These are phyloP conservation scores for Brenthis ino DNA, from an alignment of 2,888 invertebrate genomes.

Conservation along the genomic window DNA sequence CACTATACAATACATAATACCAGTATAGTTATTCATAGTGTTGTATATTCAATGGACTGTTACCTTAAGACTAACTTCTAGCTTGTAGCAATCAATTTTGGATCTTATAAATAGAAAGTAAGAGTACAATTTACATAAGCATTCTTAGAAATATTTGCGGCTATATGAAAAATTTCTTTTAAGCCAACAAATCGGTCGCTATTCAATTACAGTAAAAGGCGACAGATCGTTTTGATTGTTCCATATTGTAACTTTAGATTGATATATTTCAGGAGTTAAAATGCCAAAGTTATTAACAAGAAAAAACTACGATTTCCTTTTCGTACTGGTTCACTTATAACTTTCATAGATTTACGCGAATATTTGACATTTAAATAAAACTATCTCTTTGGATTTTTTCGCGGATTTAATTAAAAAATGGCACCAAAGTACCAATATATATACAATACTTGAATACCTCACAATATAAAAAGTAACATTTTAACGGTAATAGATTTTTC, in stretches of 20 bases:
- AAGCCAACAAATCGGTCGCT: conserved; percentile 61
- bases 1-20: neutral
- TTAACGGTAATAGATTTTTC: no score
- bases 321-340: no score
- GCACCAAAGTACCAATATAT: no score
- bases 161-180: conserved; percentile 59
- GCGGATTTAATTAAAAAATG: no score
- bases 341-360: no score
- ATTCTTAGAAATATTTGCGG: conserved; percentile 34
- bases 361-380: no score
- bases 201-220: conserved; percentile 62
- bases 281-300: no score
- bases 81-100: conserved; percentile 3
- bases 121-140: conserved; percentile 5
- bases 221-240: conserved; percentile 40
- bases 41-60: neutral
- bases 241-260: conserved; percentile 6
- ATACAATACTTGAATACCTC: no score
- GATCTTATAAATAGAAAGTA: neutral
- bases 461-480: no score
- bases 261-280: neutral
- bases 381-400: no score
- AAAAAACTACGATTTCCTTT: no score
- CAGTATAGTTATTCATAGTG: neutral
- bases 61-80: conserved; percentile 14